Conservation (phyloP, 2,113 vertebrate species). For the Planiliza haematocheilus region DNA sequence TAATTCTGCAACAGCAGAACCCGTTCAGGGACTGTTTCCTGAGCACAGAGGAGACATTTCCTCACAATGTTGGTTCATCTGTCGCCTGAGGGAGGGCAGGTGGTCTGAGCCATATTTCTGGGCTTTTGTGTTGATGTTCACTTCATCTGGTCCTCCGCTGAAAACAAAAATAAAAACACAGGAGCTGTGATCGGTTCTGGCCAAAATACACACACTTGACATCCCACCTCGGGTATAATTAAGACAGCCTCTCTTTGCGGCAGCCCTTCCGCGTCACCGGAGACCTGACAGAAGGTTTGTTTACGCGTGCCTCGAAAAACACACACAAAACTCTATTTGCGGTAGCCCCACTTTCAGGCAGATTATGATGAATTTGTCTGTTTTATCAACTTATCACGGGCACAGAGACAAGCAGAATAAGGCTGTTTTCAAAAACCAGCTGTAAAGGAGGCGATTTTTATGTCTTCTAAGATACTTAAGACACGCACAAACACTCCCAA, state of each 20-base stretch:
- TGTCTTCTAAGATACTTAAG: constrained; percentile 10
- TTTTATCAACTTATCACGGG: constrained; percentile 34
- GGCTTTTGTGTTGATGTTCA: constrained; percentile 41
- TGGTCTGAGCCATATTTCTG: constrained; percentile 64
- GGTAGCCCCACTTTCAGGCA: constrained; percentile 2
- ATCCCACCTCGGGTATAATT: constrained; percentile 51
- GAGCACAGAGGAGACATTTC: constrained; percentile 35
- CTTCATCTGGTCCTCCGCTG: constrained; percentile 35
- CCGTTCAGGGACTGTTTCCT: constrained; percentile 26
- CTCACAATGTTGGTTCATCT: constrained; percentile 52
- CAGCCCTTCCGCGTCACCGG: constrained; percentile 14
- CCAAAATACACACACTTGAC: constrained; percentile 38
- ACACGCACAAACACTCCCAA: constrained; percentile 1
- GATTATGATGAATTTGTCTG: constrained; percentile 29
- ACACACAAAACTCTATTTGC: constrained; percentile 2
- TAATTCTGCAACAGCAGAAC: constrained; percentile 42
- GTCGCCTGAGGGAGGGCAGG: constrained; percentile 68
- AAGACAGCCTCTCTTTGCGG: constrained; percentile 38
- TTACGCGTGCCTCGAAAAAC: not conserved
- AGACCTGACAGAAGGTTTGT: constrained; percentile 33
- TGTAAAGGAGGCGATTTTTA: constrained; percentile 13
- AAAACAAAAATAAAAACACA: constrained; percentile 15
- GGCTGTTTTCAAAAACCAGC: constrained; percentile 8
- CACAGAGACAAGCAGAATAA: constrained; percentile 17
- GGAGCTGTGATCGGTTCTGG: constrained; percentile 2